Conservation (phyloP, 2,113 vertebrate genomes). For the Grallaria varia region DNA sequence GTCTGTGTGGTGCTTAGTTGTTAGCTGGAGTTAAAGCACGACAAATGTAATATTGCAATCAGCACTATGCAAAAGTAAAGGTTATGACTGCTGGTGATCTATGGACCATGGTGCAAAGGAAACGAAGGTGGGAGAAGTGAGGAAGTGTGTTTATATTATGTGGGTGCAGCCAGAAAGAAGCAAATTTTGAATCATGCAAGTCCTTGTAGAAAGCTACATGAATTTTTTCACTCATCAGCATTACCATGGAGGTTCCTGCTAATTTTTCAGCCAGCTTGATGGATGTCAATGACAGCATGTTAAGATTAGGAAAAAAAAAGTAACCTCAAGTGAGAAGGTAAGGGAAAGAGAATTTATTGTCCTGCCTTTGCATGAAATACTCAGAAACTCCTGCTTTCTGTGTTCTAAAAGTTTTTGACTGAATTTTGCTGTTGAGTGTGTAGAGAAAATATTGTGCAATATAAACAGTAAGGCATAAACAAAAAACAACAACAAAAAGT, state of each 20-base stretch:
- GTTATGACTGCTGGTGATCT: neutral
- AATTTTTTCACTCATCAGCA: neutral
- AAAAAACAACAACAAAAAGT: neutral
- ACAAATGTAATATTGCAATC: neutral
- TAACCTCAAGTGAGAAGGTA: neutral
- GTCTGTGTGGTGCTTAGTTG: neutral
- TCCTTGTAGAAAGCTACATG: neutral
- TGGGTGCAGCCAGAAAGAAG: neutral
- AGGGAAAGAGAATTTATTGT: neutral
- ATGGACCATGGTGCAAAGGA: neutral
- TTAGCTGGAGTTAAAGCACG: accelerated
- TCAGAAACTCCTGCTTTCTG: neutral
- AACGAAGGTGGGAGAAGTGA: neutral
- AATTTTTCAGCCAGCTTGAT: neutral
- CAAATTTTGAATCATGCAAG: neutral
- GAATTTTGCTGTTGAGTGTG: neutral
- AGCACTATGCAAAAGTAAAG: neutral
- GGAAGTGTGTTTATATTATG: neutral
- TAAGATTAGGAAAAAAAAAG: neutral
- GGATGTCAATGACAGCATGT: neutral
- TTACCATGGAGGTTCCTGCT: neutral
- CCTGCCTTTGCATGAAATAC: neutral
- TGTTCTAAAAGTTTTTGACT: neutral
- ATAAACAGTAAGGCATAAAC: neutral
- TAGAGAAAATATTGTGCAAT: neutral